Conservation (phyloP, 2,113 vertebrate genomes). For the Sciurus niger region DNA sequence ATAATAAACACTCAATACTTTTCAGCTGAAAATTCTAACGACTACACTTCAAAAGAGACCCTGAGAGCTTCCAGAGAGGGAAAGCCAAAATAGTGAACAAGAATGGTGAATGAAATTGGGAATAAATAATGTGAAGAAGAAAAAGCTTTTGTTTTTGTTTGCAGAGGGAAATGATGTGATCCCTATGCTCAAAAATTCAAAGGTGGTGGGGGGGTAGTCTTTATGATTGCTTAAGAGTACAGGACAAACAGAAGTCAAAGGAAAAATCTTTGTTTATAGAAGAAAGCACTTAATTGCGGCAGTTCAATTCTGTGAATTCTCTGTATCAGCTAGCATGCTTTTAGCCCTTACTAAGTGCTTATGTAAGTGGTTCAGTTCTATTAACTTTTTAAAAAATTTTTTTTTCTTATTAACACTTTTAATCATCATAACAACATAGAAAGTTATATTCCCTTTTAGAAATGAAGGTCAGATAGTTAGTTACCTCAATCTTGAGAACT, state of each 20-base stretch:
- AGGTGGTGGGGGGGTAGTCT: background rate
- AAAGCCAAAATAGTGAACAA: background rate
- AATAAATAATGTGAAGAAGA: background rate
- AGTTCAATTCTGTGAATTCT: background rate
- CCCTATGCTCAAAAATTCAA: background rate
- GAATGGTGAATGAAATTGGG: background rate
- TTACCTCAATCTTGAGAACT: background rate
- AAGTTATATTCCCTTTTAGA: background rate
- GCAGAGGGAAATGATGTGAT: background rate
- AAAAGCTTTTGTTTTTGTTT: background rate
- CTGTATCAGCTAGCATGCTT: background rate
- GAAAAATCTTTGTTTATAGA: background rate
- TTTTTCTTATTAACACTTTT: background rate
- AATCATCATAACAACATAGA: background rate
- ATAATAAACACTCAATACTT: background rate
- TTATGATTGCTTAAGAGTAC: background rate
- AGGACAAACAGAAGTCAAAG: background rate
- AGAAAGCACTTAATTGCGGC: background rate
- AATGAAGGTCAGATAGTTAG: background rate
- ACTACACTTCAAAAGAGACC: background rate
- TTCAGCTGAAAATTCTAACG: background rate
- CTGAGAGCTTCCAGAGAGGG: background rate
- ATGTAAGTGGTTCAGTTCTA: background rate
- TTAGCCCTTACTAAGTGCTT: background rate
- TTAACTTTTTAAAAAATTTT: background rate